Evolutionary conservation across 2,888 invertebrate species (phyloP), one percentile per base, ranked within the genome.

Genomic region (Labia minor): DNA sequence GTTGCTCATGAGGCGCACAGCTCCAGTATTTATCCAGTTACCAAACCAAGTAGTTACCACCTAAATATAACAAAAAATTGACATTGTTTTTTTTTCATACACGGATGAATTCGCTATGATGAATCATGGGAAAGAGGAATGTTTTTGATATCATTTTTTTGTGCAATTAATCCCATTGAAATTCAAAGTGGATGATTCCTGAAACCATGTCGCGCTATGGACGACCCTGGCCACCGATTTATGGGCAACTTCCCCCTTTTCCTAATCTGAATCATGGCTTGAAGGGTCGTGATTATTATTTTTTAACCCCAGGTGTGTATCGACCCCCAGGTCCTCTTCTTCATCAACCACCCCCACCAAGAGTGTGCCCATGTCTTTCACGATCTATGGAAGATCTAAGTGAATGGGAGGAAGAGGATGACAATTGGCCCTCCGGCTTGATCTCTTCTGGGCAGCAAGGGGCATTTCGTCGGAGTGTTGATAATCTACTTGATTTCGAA

Each of bases 191-290:
- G 8, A 49, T 49, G 49, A 49, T 49, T 10, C 49, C 49, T 49
- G 49, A 49, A 49, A 16, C 49, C 4, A 49, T 49, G 49, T 49
- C 49, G 3, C 49, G 49, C 2, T 49, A 16, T 11, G 49, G 77
- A 20, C 81, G 86, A 72, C 85, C 86, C 69, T 87, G 87, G 85
- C 85, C 86, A 62, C 84, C 85, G 74, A 80, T 86, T 74, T 82
- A 86, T 73, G 80, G 83, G 33, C 77, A 75, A 64, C 74, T 75
- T 20, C 74, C 74, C 3, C 70, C 71, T 8, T 66, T 72, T 21
- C 71, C 71, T 21, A 70, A 74, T 1, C 49, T 16, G 2, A 49
- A 49, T 16, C 4, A 49, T 16, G 49, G 49, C 49, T 14, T 49
- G 14, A 81, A 81, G 70, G 78, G 78, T 1, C 74, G 77, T 3